Evolutionary conservation across 2,888 invertebrate species (phyloP).

Genomic region (Acleris literana): DNA sequence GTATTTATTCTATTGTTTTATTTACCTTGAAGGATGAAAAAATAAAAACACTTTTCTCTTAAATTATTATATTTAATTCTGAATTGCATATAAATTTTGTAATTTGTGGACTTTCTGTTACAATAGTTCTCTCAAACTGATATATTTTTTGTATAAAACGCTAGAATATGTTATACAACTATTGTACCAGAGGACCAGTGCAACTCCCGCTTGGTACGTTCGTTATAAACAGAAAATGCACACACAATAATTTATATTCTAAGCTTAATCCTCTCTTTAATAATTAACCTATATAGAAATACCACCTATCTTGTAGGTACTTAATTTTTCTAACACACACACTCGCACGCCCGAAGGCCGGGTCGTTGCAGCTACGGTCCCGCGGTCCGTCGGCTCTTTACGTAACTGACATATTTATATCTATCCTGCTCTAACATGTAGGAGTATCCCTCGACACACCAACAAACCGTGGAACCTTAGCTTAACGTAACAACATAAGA

Average conservation of each 20-base stretch:
- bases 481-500: conserved; percentile 57
- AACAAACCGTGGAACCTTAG: neutral
- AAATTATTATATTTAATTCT: conserved; percentile 81
- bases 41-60: conserved; percentile 66
- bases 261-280: conserved; percentile 67
- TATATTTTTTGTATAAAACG: conserved; percentile 79
- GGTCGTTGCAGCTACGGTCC: conserved; percentile 39
- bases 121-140: conserved; percentile 80
- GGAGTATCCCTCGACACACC: neutral
- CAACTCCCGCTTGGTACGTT: conserved; percentile 64
- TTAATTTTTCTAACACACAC: conserved; percentile 74
- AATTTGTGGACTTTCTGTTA: conserved; percentile 82
- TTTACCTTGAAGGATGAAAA: conserved; percentile 6
- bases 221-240: conserved; percentile 78
- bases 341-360: conserved; percentile 59
- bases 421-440: neutral
- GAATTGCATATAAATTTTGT: conserved; percentile 77
- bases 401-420: neutral
- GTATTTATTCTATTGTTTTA: conserved; percentile 24
- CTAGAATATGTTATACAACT: conserved; percentile 76
- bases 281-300: conserved; percentile 73
- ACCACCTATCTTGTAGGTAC: conserved; percentile 74
- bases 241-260: conserved; percentile 81
- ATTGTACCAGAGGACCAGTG: conserved; percentile 72
- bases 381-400: conserved; percentile 30